Percentiles rank a stretch among this genome's conserved stretches.
Evolutionary conservation across 2,888 invertebrate species (phyloP).

Genomic region (Conus canariensis): DNA sequence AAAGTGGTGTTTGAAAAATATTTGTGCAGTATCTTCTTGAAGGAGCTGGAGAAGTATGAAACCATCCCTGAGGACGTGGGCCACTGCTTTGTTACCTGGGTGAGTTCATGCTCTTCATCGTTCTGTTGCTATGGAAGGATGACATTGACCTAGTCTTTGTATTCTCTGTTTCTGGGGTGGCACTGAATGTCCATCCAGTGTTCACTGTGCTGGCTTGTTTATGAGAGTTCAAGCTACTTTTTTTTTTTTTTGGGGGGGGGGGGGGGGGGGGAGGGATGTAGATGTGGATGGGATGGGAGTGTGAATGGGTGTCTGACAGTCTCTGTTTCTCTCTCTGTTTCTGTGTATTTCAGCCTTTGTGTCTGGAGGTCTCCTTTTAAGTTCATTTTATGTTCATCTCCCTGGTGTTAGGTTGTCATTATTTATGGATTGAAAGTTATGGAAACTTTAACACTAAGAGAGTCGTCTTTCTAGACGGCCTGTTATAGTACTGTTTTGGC

Average conservation of each 20-base stretch:
- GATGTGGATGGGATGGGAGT: not conserved
- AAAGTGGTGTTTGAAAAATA: too few relatives aligned
- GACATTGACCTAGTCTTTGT: too few relatives aligned
- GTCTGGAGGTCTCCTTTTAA: too few relatives aligned
- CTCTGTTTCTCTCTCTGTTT: not conserved
- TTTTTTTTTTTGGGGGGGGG: not conserved
- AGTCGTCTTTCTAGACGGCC: too few relatives aligned
- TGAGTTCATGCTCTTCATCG: conserved; percentile 66
- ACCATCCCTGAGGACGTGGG: conserved; percentile 99
- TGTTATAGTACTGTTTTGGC: too few relatives aligned
- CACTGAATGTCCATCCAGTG: too few relatives aligned
- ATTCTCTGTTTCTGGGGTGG: too few relatives aligned
- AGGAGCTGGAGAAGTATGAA: conserved; percentile 98
- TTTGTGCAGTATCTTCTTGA: conserved; percentile 89
- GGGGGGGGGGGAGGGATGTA: not conserved
- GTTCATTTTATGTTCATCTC: too few relatives aligned
- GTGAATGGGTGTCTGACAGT: conserved; percentile 8
- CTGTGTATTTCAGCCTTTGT: not conserved
- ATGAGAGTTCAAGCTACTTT: not conserved
- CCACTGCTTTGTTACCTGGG: conserved; percentile 99
- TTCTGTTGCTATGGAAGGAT: not conserved
- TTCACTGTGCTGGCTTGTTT: not conserved
- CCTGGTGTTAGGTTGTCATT: too few relatives aligned
- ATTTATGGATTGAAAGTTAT: too few relatives aligned
- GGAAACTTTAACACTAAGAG: too few relatives aligned